These are phyloP conservation scores for Acipenser transmontanus DNA, from an alignment of 2,797 vertebrate genomes.

Conservation along the genomic window DNA sequence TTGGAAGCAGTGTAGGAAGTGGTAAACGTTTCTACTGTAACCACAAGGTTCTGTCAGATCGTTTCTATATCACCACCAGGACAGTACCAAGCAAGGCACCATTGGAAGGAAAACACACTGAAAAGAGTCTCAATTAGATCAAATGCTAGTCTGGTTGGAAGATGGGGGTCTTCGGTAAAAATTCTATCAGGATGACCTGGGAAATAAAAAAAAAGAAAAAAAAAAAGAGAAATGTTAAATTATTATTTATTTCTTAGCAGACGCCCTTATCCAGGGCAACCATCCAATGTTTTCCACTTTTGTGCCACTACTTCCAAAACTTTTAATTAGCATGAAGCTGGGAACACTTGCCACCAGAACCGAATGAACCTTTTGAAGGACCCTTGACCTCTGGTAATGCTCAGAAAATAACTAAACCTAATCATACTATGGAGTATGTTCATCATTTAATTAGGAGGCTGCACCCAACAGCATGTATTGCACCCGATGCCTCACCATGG, in stretches of 20 bases:
- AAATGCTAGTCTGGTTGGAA: slow-evolving; percentile 91
- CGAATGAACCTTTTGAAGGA: slow-evolving; percentile 44
- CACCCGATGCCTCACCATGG: slow-evolving; percentile 27
- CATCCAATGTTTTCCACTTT: not conserved
- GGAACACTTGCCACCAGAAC: slow-evolving; percentile 49
- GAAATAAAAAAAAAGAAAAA: slow-evolving; percentile 42
- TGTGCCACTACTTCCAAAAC: not conserved
- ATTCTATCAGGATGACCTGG: slow-evolving; percentile 98
- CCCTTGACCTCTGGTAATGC: slow-evolving; percentile 46
- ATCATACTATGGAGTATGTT: slow-evolving; percentile 59
- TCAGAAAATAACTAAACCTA: slow-evolving; percentile 38
- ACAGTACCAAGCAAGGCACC: slow-evolving; percentile 84
- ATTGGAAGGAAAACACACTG: slow-evolving; percentile 69
- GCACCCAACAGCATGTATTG: slow-evolving; percentile 43
- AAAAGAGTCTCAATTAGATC: slow-evolving; percentile 59
- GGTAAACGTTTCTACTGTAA: slow-evolving; percentile 19
- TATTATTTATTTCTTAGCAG: too few relatives aligned
- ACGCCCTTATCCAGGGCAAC: too few relatives aligned
- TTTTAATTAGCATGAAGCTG: slow-evolving; percentile 43
- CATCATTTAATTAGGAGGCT: slow-evolving; percentile 61
- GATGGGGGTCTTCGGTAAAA: slow-evolving; percentile 99
- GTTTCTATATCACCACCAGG: slow-evolving; percentile 47
- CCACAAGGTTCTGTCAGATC: slow-evolving; percentile 60
- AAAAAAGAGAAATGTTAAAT: not conserved
- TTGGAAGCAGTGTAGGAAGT: not conserved